phyloP scores from a whole-genome alignment of 2,113 vertebrate species.

The Pyxicephalus adspersus region DNA sequence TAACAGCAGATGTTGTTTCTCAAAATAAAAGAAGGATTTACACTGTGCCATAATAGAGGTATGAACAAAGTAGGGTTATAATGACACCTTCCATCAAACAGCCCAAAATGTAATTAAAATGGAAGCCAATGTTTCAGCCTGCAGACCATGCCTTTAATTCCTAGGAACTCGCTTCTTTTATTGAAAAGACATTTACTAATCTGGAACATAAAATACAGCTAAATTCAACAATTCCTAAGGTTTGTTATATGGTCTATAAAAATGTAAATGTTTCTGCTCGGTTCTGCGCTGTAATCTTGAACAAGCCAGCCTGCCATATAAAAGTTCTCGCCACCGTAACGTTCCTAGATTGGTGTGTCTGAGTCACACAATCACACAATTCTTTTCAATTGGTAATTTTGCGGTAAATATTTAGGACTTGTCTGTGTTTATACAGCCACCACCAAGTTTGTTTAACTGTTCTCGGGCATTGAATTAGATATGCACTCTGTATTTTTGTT shows the following conservation, averaged over 20 bases:
- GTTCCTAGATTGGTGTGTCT: slow-evolving; percentile 42
- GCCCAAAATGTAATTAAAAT: slow-evolving; percentile 39
- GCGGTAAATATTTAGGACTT: slow-evolving; percentile 48
- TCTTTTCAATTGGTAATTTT: slow-evolving; percentile 51
- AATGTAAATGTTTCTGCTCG: slow-evolving; percentile 28
- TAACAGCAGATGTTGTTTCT: neutral
- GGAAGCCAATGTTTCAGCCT: slow-evolving; percentile 2
- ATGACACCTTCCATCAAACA: slow-evolving; percentile 13
- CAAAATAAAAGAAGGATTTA: neutral
- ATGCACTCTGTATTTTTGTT: slow-evolving; percentile 47
- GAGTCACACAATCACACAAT: slow-evolving; percentile 44
- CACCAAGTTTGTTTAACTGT: slow-evolving; percentile 52
- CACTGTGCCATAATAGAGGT: neutral
- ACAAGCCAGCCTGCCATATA: slow-evolving; percentile 16
- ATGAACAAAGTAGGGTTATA: neutral
- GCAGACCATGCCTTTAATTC: neutral
- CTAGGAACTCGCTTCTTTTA: neutral
- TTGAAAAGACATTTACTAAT: slow-evolving; percentile 52
- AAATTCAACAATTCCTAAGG: slow-evolving; percentile 37
- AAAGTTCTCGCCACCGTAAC: slow-evolving; percentile 11
- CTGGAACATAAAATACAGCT: slow-evolving; percentile 38
- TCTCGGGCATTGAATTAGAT: slow-evolving; percentile 39
- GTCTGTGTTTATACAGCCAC: slow-evolving; percentile 47
- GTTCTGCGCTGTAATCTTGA: slow-evolving; percentile 11
- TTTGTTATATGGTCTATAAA: slow-evolving; percentile 47